Percentiles rank a stretch among this genome's conserved stretches.
Conservation (phyloP, 2,797 vertebrate species). For the Prunella strophiata region DNA sequence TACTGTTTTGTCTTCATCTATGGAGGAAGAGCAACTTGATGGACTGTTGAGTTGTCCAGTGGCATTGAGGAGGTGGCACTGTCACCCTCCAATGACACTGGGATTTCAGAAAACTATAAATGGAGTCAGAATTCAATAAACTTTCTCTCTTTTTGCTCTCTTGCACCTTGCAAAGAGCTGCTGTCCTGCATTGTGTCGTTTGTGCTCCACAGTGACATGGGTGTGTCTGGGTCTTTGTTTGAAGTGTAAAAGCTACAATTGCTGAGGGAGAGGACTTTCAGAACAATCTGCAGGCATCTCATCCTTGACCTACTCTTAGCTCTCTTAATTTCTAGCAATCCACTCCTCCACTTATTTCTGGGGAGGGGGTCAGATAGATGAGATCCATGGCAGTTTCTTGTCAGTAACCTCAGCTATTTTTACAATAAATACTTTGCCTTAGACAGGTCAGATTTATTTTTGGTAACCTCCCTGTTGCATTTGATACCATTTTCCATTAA, state of each 20-base stretch:
- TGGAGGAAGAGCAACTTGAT: no score
- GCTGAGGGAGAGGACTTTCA: neutral
- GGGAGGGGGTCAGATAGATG: neutral
- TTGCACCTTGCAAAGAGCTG: no score
- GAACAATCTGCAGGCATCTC: neutral
- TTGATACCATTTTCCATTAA: constrained; percentile 4
- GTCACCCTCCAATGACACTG: no score
- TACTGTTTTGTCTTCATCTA: no score
- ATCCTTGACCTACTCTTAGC: neutral
- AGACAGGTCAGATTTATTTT: constrained; percentile 28
- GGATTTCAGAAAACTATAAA: no score
- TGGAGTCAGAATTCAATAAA: no score
- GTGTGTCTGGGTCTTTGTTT: neutral
- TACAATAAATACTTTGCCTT: neutral
- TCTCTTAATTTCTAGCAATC: neutral
- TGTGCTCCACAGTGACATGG: no score
- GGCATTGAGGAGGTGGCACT: no score
- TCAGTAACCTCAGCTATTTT: neutral
- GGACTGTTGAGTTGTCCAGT: no score
- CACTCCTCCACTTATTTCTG: neutral
- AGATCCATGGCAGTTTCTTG: neutral
- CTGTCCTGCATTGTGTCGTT: no score
- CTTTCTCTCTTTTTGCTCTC: no score
- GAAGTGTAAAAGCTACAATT: neutral
- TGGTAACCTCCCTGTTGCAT: neutral